Conservation (phyloP, 1,140 invertebrate genomes). For the Atopsyche davidsoni region DNA sequence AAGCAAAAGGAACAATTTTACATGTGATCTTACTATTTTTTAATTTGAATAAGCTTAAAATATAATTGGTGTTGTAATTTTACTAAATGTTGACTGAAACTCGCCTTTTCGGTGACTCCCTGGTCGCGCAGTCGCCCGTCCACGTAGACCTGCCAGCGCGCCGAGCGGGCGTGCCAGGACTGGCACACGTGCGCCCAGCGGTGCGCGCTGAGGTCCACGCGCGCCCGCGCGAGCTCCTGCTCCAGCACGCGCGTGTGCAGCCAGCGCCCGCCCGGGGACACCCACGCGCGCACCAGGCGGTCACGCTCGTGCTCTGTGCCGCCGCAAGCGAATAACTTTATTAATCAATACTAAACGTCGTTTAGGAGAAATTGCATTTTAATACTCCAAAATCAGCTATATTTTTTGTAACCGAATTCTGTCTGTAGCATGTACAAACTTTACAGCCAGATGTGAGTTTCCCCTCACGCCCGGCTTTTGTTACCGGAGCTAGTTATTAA, state of each 20-base stretch:
- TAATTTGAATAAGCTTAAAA: neutral
- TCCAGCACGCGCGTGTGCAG: constrained; percentile 54
- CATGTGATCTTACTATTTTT: neutral
- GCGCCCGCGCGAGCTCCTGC: constrained; percentile 41
- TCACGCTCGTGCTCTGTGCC: constrained; percentile 54
- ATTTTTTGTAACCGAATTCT: no score
- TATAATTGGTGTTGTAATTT: no score
- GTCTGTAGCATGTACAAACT: no score
- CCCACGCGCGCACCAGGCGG: constrained; percentile 54
- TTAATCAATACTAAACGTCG: no score
- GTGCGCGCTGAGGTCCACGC: constrained; percentile 45
- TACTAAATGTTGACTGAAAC: no score
- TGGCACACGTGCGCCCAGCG: constrained; percentile 62
- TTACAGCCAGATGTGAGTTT: no score
- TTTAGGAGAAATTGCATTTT: no score
- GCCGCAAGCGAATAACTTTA: no score
- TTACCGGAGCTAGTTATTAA: no score
- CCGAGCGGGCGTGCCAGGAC: constrained; percentile 54
- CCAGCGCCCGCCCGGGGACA: constrained; percentile 49
- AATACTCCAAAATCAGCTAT: no score
- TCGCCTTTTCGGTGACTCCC: constrained; percentile 48
- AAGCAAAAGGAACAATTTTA: neutral
- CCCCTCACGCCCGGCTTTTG: no score
- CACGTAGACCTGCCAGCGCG: constrained; percentile 54
- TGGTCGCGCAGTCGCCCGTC: constrained; percentile 50